Evolutionary conservation across 2,888 invertebrate genomes (phyloP), one percentile per base, ranked within the genome.

Genomic region (Pandemis corylana): DNA sequence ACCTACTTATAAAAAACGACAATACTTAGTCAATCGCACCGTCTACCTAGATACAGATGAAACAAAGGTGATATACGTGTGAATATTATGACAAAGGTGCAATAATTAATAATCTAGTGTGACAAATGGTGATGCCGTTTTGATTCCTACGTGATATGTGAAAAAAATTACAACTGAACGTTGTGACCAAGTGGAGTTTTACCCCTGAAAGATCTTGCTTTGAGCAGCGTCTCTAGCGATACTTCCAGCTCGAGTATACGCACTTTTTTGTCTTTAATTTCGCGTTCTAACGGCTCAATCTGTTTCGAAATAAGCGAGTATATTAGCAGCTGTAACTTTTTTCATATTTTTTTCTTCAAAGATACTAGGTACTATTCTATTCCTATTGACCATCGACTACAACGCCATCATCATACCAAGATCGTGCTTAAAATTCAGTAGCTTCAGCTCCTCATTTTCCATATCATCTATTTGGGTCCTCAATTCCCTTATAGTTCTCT

Each of bases 261-360:
- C 77, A 96, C 95, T 82, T 97, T 97, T 92, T 97, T 97, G 80
- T 97, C 96, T 86, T 96, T 96, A 80, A 98, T 98, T 83, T 97
- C 97, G 78, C 96, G 95, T 84, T 98, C 98, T 80, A 97, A 95
- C 0, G 98, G 98, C 84, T 98, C 97, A 83, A 99, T 97, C 92
- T 96, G 95, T 82, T 76, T 71, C 70, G 68, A 76, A 68, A 46
- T 36, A 69, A 72, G 36, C 64, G 53, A 46, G 46, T 73, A 42
- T 59, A 63, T 68, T 77, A 77, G 80, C 92, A 94, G 93, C 90
- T 94, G 94, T 93, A 92, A 93, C 85, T 91, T 93, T 89, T 92
- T 91, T 88, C 85, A 44, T 73, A 46, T 28, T 74, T 20, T 44
- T 59, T 56, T n/a, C n/a, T 41, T 13, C 53, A 41, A 44, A 66